Conservation (phyloP, 2,113 vertebrate species). For the Poecile atricapillus region DNA sequence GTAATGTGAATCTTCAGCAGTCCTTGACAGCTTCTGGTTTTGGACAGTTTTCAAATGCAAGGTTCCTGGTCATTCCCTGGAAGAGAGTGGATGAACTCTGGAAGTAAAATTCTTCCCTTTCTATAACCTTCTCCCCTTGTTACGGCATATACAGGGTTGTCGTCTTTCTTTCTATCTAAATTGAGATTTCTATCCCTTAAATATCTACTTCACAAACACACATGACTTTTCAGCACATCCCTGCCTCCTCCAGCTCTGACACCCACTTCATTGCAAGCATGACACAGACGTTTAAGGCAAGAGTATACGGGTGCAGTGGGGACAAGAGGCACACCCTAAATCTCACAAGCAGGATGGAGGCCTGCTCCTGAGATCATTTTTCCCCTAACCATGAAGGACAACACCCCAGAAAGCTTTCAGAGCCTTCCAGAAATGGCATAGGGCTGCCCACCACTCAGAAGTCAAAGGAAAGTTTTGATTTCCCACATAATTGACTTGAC, state of each 20-base stretch:
- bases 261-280: not conserved
- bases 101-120: not conserved
- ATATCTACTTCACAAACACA: not conserved
- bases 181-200: not conserved
- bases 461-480: not conserved
- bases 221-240: constrained; percentile 15
- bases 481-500: not conserved
- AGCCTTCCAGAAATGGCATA: not conserved
- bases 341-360: not conserved
- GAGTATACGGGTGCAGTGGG: not conserved
- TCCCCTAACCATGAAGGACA: not conserved
- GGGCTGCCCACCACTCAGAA: not conserved
- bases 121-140: not conserved
- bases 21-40: not conserved
- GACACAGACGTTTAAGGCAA: constrained; percentile 33
- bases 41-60: not conserved
- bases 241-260: constrained; percentile 16
- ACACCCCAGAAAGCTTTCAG: not conserved
- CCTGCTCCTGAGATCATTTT: not conserved
- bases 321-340: not conserved
- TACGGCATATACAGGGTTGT: not conserved
- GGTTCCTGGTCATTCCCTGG: not conserved
- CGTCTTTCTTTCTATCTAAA: not conserved
- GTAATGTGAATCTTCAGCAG: not conserved
- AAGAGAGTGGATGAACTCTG: not conserved